These are phyloP conservation scores for Tubulanus polymorphus DNA, from an alignment of 2,888 invertebrate genomes.

Conservation along the genomic window DNA sequence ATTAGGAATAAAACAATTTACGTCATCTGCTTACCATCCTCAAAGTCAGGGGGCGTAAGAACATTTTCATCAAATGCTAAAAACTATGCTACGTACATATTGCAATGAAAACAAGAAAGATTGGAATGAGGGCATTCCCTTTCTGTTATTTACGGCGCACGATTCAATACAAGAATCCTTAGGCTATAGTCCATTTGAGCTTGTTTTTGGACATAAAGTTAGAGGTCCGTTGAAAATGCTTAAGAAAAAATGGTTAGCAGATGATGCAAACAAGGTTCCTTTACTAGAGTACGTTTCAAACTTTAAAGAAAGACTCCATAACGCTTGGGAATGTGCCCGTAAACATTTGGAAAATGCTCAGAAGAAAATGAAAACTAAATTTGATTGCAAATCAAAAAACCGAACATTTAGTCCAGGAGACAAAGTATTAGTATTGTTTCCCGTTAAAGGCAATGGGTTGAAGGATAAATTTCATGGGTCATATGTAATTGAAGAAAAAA, in stretches of 20 bases:
- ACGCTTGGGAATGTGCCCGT: slow-evolving; percentile 1
- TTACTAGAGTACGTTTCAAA: slow-evolving; percentile 6
- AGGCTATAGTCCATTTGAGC: slow-evolving; percentile 20
- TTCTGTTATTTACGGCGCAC: slow-evolving; percentile 22
- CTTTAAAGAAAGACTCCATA: not conserved
- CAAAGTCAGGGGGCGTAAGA: slow-evolving; percentile 19
- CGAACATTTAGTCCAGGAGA: slow-evolving; percentile 5
- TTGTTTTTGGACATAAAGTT: slow-evolving; percentile 16
- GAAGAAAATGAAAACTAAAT: slow-evolving; percentile 4
- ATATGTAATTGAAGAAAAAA: not conserved
- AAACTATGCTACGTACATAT: slow-evolving; percentile 21
- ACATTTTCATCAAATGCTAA: slow-evolving; percentile 22
- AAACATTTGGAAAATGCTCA: not conserved
- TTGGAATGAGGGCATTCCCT: slow-evolving; percentile 22
- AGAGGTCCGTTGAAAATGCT: slow-evolving; percentile 15
- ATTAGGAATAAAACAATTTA: slow-evolving; percentile 13
- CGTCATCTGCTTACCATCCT: slow-evolving; percentile 21
- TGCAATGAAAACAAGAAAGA: slow-evolving; percentile 16
- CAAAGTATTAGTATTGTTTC: slow-evolving; percentile 6
- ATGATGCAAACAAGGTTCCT: too few relatives aligned
- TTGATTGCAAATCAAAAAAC: not conserved
- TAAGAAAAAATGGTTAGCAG: slow-evolving; percentile 6
- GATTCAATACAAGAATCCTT: slow-evolving; percentile 20
- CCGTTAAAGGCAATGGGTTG: not conserved
- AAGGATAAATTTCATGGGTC: slow-evolving; percentile 6